phyloP scores from a whole-genome alignment of 2,888 invertebrate species.

The Stegana nigrithorax region DNA sequence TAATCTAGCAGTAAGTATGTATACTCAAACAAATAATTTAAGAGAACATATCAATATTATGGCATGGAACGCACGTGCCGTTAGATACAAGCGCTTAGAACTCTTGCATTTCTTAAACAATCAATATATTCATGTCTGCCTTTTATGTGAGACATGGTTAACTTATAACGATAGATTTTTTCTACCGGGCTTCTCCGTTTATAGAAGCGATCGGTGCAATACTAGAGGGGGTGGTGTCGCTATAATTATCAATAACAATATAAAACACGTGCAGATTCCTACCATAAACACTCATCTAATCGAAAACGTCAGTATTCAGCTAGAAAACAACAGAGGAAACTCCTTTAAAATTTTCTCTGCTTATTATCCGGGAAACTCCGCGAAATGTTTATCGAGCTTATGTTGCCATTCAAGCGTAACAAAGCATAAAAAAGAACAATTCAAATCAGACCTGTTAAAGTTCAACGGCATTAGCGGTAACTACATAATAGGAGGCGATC shows the following conservation, averaged over 20 bases:
- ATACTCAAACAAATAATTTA: neutral
- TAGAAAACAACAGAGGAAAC: slow-evolving; percentile 10
- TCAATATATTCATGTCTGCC: slow-evolving; percentile 24
- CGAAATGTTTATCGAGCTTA: slow-evolving; percentile 4
- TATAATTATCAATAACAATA: slow-evolving; percentile 19
- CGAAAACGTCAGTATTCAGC: too few species aligned
- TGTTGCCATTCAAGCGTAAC: too few species aligned
- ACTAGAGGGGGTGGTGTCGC: slow-evolving; percentile 26
- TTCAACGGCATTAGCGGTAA: too few species aligned
- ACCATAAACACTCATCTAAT: slow-evolving; percentile 20
- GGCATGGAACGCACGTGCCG: too few species aligned
- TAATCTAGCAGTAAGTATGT: neutral
- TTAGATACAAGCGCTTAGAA: slow-evolving; percentile 6
- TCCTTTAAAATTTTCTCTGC: slow-evolving; percentile 15
- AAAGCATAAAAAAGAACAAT: slow-evolving; percentile 23
- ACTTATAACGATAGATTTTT: slow-evolving; percentile 20
- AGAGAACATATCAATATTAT: too few species aligned
- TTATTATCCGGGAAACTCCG: slow-evolving; percentile 23
- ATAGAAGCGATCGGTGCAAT: slow-evolving; percentile 23
- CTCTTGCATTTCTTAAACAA: slow-evolving; percentile 22
- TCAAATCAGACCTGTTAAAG: too few species aligned
- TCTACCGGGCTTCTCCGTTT: slow-evolving; percentile 24
- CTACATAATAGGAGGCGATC: slow-evolving; percentile 12
- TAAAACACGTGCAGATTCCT: slow-evolving; percentile 20
- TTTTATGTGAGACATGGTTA: slow-evolving; percentile 27